A percentile compares a stretch with the other conserved stretches of the same genome.
Conservation (phyloP, 2,888 invertebrate genomes). For the Orchesellides sinensis region DNA sequence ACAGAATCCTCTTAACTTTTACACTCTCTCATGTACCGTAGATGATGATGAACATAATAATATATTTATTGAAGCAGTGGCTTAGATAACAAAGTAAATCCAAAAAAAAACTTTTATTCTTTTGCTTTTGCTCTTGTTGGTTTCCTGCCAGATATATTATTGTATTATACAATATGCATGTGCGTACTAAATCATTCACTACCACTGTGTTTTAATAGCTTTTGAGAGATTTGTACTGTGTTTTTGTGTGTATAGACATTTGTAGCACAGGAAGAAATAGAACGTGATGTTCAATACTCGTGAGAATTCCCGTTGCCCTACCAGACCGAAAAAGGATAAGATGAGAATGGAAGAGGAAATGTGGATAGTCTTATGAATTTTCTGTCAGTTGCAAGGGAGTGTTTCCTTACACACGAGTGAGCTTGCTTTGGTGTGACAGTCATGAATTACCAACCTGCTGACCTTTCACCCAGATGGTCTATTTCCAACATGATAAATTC, state of each 20-base stretch:
- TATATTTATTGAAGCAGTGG: background rate
- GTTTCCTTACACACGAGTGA: background rate
- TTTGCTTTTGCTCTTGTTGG: background rate
- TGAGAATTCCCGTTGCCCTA: constrained; percentile 3
- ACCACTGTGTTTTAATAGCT: no score
- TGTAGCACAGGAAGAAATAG: no score
- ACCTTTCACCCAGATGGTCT: constrained; percentile 47
- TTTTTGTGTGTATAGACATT: no score
- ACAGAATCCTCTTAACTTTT: background rate
- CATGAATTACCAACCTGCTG: constrained; percentile 31
- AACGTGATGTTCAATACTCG: constrained; percentile 1
- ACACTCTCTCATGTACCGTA: background rate
- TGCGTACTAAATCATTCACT: no score
- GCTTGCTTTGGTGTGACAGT: constrained; percentile 24
- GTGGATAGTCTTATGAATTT: background rate
- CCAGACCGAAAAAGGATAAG: background rate
- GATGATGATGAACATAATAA: background rate
- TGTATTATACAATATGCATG: no score
- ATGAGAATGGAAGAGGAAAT: background rate
- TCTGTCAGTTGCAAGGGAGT: background rate
- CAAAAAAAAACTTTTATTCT: background rate
- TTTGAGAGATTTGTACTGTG: no score
- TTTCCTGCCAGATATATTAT: no score
- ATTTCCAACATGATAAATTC: constrained; percentile 32
- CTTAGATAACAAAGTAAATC: background rate